Base-by-base conservation (phyloP, 1,140 invertebrate genomes). In the Drosophila funebris region DNA sequence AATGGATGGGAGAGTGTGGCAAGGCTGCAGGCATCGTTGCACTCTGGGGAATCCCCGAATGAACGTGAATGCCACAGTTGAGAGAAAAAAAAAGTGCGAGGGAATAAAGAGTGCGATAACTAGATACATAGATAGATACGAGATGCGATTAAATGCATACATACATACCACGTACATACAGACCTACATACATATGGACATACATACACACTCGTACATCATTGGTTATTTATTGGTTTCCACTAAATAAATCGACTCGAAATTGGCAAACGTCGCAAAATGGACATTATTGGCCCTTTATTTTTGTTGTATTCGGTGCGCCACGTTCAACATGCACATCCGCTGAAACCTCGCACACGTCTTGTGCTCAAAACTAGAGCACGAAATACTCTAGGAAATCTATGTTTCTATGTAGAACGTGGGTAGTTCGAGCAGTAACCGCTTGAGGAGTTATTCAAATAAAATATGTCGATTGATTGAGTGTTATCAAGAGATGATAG, bases 191-290 rank as follows among this genome's bases (percentile, higher is more conserved):
- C 20, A 24, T 43, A 43, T 18, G 46, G 7, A 20, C 29, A 46
- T 13, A 37, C 27, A 61, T 16, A 54, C 31, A 52, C 11, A 44
- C 60, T 53, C 62, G 48, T 85, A 78, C 83, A 87, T 82, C 83
- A 87, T 87, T 87, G 82, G 82, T 85, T 87, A 85, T 85, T 85
- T 85, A 85, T 85, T 87, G 82, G 78, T 82, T 85, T 85, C 82
- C 82, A 85, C 82, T 88, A 85, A 85, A 85, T 85, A 85, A 85
- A 85, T 87, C 82, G 78, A 85, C 80, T 75, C 84, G 71, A 87
- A 85, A 85, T 87, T 85, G 82, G 82, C 82, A 87, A 84, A 87
- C 82, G 82, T 88, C 82, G 83, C 82, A 82, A 85, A 88, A 87
- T 72, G 82, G 83, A 84, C 82, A 88, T 87, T 80, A 87, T 87